Evolutionary conservation across 2,113 vertebrate species (phyloP), one percentile per base, ranked within the genome.

Genomic region (Ictalurus furcatus): DNA sequence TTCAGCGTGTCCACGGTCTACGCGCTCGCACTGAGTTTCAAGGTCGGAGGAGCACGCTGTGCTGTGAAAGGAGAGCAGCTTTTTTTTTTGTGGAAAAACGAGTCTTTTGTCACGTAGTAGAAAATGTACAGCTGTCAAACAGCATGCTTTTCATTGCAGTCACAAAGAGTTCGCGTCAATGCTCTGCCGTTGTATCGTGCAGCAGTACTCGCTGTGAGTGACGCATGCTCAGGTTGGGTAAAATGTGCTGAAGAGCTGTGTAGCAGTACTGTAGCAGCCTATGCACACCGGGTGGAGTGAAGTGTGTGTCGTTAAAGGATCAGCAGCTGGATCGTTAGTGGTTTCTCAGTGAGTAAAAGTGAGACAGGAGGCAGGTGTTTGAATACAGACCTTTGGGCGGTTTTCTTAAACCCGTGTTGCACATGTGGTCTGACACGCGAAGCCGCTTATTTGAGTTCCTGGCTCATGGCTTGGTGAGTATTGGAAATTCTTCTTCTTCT

Each of bases 371-470:
- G 17, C 30, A 34, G 54, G 79, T 34, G n/a, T 34, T 82, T n/a
- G 40, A 25, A n/a, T 13, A 16, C 74, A 48, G 23, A 48, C 48
- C 28, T 17, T 81, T 81, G 4, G n/a, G 13, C 8, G 28, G 25
- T 56, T 30, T 80, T 54, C 19, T 59, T 82, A 13, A 59, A 56
- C 3, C 54, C 1, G 30, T 40, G 5, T 54, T 13, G 17, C 79
- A 84, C 83, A 96, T 96, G 95, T 94, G 93, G 79, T 93, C 92
- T 74, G 92, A 94, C 81, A 95, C 94, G 16, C 90, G 92, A 86
- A 96, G 95, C 87, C 93, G 94, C 59, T 93, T 96, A 61, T 96
- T 96, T 93, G 95, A 96, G 52, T 95, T 96, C 90, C 93, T 96
- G 87, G 94, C 94, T 40, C 94, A 95, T 58, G 95, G 95, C 73